Percentiles rank a stretch among this genome's conserved stretches.
Conservation (phyloP, 2,797 vertebrate genomes). For the Setipinna tenuifilis region DNA sequence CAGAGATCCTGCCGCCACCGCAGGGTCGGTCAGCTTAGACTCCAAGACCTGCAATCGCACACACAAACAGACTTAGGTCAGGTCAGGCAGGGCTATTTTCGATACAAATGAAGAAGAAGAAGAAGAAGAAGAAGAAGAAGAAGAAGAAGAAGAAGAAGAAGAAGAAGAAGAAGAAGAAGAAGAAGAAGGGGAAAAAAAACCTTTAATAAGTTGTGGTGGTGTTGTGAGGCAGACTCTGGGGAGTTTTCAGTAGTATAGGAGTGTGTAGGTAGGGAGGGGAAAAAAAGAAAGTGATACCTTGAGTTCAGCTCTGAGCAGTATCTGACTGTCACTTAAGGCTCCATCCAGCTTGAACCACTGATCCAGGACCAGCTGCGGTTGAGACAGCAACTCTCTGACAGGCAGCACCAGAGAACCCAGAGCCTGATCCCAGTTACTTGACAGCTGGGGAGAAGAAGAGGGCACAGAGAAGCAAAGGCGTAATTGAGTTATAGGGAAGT, state of each 20-base stretch:
- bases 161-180: too few species aligned
- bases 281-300: conserved; percentile 70
- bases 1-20: conserved; percentile 62
- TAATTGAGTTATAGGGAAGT: not conserved
- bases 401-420: conserved; percentile 82
- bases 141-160: too few species aligned
- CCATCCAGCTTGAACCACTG: conserved; percentile 81
- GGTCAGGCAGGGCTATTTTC: not conserved
- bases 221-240: not conserved
- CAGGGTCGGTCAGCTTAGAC: conserved; percentile 72
- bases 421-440: conserved; percentile 65
- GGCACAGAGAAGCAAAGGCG: not conserved
- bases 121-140: too few species aligned
- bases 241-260: not conserved
- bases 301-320: conserved; percentile 85
- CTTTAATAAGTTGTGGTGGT: too few species aligned
- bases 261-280: not conserved
- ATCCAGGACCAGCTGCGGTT: conserved; percentile 79
- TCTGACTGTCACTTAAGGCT: conserved; percentile 71
- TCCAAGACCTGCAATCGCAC: conserved; percentile 67
- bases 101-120: not conserved
- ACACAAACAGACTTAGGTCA: not conserved
- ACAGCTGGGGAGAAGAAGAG: conserved; percentile 44
- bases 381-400: conserved; percentile 76
- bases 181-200: too few species aligned